Conservation (phyloP, 1,140 invertebrate species). For the Wiebesia pumilae region DNA sequence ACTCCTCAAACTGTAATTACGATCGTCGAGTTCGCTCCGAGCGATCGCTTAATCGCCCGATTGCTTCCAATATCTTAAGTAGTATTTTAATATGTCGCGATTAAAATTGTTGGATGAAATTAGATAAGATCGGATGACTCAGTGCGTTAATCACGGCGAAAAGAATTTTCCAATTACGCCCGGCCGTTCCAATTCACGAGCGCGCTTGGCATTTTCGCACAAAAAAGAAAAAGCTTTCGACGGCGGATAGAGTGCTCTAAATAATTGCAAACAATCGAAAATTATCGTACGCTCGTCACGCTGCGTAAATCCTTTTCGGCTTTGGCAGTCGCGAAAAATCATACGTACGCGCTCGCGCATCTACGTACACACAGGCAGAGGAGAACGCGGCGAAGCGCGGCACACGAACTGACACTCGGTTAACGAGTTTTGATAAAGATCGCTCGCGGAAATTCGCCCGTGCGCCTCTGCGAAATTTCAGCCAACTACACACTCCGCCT, state of each 20-base stretch:
- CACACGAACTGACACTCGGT: constrained; percentile 42
- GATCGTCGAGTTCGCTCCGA: not conserved
- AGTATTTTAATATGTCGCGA: not conserved
- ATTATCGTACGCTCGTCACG: constrained; percentile 40
- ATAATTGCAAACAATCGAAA: constrained; percentile 45
- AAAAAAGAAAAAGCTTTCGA: not conserved
- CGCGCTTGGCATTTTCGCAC: not conserved
- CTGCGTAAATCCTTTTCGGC: constrained; percentile 19
- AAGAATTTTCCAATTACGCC: constrained; percentile 2
- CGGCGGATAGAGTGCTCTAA: not conserved
- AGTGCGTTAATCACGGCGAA: not conserved
- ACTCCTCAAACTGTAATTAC: not conserved
- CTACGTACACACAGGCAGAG: too few species aligned
- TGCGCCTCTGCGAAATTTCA: constrained; percentile 43
- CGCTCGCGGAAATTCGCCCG: constrained; percentile 38
- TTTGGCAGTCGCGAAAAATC: constrained; percentile 20
- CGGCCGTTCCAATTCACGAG: too few species aligned
- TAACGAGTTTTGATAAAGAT: constrained; percentile 54
- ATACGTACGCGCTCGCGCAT: not conserved
- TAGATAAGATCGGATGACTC: not conserved
- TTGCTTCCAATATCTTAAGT: not conserved
- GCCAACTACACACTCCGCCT: constrained; percentile 6
- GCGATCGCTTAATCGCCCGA: not conserved
- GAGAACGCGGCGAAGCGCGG: not conserved
- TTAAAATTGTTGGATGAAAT: not conserved